A percentile compares a stretch with the other conserved stretches of the same genome.
Evolutionary conservation across 2,113 vertebrate species (phyloP).

Genomic region (Bufo gargarizans): DNA sequence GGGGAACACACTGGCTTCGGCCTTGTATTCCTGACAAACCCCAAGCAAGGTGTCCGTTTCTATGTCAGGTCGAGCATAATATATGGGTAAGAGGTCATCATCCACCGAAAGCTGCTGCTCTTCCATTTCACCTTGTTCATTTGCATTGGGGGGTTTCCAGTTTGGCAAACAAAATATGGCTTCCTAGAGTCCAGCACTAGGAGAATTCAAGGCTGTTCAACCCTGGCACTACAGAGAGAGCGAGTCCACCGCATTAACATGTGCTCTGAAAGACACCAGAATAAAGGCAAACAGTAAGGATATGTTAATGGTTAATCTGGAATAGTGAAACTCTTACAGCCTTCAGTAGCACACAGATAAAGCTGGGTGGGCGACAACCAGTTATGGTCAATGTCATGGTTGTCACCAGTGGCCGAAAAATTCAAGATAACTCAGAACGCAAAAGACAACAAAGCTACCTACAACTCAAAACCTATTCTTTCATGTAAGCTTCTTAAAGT

Average conservation of each 20-base stretch:
- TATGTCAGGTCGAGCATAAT: neutral
- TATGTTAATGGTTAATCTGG: slow-evolving; percentile 39
- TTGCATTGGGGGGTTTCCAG: slow-evolving; percentile 4
- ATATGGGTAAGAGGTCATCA: slow-evolving; percentile 38
- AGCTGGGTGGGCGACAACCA: too few species aligned
- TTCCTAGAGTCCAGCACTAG: slow-evolving; percentile 8
- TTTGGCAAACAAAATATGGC: neutral
- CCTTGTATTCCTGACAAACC: neutral
- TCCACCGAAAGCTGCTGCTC: slow-evolving; percentile 43
- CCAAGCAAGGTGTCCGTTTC: neutral
- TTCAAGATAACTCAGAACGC: too few species aligned
- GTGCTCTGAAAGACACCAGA: slow-evolving; percentile 33
- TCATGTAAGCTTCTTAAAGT: too few species aligned
- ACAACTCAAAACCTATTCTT: too few species aligned
- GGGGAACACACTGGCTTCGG: neutral
- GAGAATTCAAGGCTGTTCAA: neutral
- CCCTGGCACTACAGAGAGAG: neutral
- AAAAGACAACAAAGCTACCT: too few species aligned
- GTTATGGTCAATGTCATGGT: too few species aligned
- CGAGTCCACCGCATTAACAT: neutral
- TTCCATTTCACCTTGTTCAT: slow-evolving; percentile 55
- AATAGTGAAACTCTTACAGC: neutral
- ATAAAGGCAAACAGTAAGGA: slow-evolving; percentile 13
- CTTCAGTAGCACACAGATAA: neutral
- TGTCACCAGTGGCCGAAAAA: too few species aligned